Conservation (phyloP, 2,113 vertebrate genomes). For the Heliornis fulica region DNA sequence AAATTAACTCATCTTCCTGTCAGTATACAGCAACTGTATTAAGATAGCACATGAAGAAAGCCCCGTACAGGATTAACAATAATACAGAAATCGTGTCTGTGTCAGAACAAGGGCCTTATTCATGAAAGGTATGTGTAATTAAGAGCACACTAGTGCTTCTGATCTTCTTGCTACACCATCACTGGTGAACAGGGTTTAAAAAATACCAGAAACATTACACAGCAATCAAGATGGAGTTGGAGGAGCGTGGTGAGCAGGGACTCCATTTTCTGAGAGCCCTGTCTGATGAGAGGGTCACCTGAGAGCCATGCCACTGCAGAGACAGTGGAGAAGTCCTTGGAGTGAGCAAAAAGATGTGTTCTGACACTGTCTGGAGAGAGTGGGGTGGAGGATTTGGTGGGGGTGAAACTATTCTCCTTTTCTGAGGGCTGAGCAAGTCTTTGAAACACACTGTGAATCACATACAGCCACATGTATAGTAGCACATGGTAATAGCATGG, state of each 20-base stretch:
- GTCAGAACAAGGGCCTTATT: neutral
- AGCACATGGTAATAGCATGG: neutral
- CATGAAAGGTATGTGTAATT: neutral
- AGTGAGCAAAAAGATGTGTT: neutral
- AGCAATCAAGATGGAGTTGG: neutral
- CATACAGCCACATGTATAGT: rapidly evolving
- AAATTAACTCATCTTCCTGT: neutral
- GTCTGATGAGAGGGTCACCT: neutral
- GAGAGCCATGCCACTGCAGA: neutral
- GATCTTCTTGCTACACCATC: neutral
- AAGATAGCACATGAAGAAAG: neutral
- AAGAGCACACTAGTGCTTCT: neutral
- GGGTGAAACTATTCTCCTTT: neutral
- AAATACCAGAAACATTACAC: neutral
- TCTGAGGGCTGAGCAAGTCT: neutral
- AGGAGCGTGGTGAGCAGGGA: neutral
- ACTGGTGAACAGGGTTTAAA: neutral
- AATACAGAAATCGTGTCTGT: neutral
- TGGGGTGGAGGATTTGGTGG: rapidly evolving
- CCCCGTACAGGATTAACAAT: neutral
- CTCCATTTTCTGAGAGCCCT: neutral
- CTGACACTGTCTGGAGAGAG: neutral
- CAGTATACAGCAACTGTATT: neutral
- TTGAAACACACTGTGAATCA: neutral
- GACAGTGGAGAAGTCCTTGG: neutral